phyloP scores from a whole-genome alignment of 2,888 invertebrate genomes.

The Zele albiditarsus region DNA sequence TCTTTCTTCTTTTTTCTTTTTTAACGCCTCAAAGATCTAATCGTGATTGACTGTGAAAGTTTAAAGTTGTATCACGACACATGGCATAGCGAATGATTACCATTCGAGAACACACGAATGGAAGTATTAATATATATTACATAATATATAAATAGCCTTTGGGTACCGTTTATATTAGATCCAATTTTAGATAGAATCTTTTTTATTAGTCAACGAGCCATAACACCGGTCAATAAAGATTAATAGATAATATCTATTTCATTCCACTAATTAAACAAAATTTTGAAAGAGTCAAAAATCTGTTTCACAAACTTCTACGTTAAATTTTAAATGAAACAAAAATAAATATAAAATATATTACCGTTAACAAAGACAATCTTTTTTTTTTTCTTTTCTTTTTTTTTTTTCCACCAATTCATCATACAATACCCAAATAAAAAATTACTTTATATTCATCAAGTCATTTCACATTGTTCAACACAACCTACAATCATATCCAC shows the following conservation, averaged over 20 bases:
- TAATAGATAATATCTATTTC: neutral
- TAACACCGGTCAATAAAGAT: neutral
- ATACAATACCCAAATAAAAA: too few relatives aligned
- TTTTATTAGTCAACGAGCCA: conserved; percentile 9
- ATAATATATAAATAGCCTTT: neutral
- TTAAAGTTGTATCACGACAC: neutral
- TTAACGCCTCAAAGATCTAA: neutral
- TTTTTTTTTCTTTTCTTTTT: too few relatives aligned
- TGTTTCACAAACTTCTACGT: too few relatives aligned
- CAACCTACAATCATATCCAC: neutral
- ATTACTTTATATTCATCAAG: too few relatives aligned
- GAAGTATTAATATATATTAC: neutral
- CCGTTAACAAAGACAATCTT: too few relatives aligned
- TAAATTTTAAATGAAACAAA: neutral
- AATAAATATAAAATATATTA: neutral
- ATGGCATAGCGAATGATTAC: neutral
- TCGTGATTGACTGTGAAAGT: conserved; percentile 3
- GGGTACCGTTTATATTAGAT: conserved; percentile 11
- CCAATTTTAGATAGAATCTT: conserved; percentile 9
- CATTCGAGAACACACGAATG: neutral
- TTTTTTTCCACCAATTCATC: too few relatives aligned
- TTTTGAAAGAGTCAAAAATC: neutral
- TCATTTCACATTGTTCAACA: neutral
- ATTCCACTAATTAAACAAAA: neutral
- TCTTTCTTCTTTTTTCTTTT: neutral